Evolutionary conservation across 2,888 invertebrate genomes (phyloP).

Genomic region (Chirona hameri): DNA sequence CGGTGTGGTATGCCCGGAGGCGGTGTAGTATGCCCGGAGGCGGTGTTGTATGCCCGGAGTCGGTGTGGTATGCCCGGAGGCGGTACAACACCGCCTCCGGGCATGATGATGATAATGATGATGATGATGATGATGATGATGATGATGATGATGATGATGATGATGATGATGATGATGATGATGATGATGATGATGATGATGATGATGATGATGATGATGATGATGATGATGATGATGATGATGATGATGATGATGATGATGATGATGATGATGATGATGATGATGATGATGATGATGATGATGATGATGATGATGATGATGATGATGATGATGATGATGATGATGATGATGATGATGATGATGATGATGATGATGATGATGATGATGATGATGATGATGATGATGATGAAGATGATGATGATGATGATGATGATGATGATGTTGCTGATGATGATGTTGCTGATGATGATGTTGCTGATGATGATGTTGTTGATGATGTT

Average conservation of each 20-base stretch:
- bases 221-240: conserved; percentile 22
- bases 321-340: conserved; percentile 22
- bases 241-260: conserved; percentile 22
- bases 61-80: too few relatives aligned
- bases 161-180: conserved; percentile 22
- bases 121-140: conserved; percentile 22
- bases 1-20: too few relatives aligned
- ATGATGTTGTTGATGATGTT: too few relatives aligned
- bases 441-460: too few relatives aligned
- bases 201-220: conserved; percentile 22
- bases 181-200: conserved; percentile 22
- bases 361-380: background rate
- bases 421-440: too few relatives aligned
- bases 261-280: conserved; percentile 22
- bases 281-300: conserved; percentile 22
- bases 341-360: background rate
- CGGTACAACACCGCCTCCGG: too few relatives aligned
- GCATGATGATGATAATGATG: conserved; percentile 5
- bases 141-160: conserved; percentile 22
- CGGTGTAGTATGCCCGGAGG: too few relatives aligned
- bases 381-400: background rate
- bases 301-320: conserved; percentile 22
- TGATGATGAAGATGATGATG: background rate
- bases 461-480: too few relatives aligned
- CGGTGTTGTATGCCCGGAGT: too few relatives aligned